These are phyloP conservation scores for Epinotia bilunana DNA, from an alignment of 2,888 invertebrate species.

Conservation along the genomic window DNA sequence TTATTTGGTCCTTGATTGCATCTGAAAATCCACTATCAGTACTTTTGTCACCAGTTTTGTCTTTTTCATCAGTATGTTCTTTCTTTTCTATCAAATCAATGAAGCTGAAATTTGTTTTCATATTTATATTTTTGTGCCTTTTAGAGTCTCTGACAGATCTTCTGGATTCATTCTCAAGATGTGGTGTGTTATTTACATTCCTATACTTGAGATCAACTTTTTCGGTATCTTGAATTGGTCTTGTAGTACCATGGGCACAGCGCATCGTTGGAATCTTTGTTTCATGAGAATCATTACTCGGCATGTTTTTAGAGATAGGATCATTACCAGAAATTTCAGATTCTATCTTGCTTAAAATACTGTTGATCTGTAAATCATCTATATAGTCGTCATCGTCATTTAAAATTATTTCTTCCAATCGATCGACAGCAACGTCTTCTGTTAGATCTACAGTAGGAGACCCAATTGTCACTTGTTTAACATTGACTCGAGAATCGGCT, in stretches of 20 bases:
- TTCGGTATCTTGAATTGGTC: not conserved
- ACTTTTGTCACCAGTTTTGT: slow-evolving; percentile 44
- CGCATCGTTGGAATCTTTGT: not conserved
- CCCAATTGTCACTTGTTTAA: slow-evolving; percentile 9
- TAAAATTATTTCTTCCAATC: slow-evolving; percentile 42
- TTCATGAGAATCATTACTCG: not conserved
- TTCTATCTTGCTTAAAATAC: slow-evolving; percentile 70
- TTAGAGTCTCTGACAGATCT: slow-evolving; percentile 43
- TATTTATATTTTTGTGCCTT: slow-evolving; percentile 44
- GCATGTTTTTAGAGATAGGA: not conserved
- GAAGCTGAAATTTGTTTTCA: slow-evolving; percentile 65
- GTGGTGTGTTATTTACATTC: slow-evolving; percentile 9
- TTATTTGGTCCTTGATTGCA: slow-evolving; percentile 65
- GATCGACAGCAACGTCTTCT: slow-evolving; percentile 28
- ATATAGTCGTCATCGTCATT: slow-evolving; percentile 54
- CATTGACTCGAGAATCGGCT: not conserved
- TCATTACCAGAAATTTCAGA: slow-evolving; percentile 60
- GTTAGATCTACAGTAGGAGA: slow-evolving; percentile 30
- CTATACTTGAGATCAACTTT: slow-evolving; percentile 43
- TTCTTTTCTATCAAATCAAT: slow-evolving; percentile 66
- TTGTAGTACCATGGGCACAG: not conserved
- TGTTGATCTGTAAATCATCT: slow-evolving; percentile 62
- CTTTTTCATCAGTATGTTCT: slow-evolving; percentile 53
- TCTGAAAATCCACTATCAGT: slow-evolving; percentile 62
- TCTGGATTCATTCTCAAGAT: slow-evolving; percentile 16